These are phyloP conservation scores for Orycteropus afer DNA, from an alignment of 2,113 vertebrate genomes.

Conservation along the genomic window DNA sequence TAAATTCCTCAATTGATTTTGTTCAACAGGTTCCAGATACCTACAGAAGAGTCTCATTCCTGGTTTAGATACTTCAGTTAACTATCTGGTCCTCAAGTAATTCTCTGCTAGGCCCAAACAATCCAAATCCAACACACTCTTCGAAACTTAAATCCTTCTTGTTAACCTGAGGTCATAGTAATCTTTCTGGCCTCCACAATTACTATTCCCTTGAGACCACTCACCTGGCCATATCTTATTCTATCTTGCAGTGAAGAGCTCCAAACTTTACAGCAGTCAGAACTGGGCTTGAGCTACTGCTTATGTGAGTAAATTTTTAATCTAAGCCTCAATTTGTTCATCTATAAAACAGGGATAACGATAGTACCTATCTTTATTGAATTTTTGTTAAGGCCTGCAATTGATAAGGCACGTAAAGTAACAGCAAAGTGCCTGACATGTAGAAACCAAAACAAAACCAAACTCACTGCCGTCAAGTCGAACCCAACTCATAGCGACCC, in stretches of 20 bases:
- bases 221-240: not conserved
- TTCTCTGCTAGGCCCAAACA: not conserved
- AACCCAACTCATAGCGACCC: no score
- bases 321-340: not conserved
- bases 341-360: not conserved
- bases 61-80: not conserved
- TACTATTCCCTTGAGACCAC: not conserved
- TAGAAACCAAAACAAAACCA: no score
- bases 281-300: not conserved
- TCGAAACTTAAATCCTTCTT: not conserved
- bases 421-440: not conserved
- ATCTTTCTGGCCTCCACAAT: not conserved
- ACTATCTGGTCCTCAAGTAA: not conserved
- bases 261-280: not conserved
- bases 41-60: not conserved
- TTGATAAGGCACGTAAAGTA: not conserved
- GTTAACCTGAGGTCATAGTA: not conserved
- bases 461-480: no score
- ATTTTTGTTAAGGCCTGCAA: not conserved
- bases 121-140: not conserved
- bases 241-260: not conserved
- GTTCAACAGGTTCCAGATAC: not conserved
- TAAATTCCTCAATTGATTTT: conserved; percentile 1
- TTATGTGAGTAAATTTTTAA: not conserved
- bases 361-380: not conserved